Conservation (phyloP, 2,797 vertebrate species). For the Crossoptilon crossoptilon region DNA sequence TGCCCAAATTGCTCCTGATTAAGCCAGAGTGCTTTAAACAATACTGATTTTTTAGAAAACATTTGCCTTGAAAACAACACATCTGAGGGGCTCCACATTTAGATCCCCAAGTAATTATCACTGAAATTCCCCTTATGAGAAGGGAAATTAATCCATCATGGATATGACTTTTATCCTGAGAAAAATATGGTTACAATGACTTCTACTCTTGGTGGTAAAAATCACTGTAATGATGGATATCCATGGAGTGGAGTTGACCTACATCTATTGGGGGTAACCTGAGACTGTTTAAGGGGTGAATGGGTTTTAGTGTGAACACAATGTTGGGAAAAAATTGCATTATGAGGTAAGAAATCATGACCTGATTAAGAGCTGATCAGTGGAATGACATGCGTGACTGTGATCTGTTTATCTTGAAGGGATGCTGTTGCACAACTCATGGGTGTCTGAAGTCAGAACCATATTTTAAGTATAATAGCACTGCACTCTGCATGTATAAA, state of each 20-base stretch:
- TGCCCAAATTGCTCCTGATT: background rate
- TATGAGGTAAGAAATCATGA: background rate
- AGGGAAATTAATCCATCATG: background rate
- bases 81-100: background rate
- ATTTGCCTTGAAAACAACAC: background rate
- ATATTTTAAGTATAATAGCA: background rate
- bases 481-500: background rate
- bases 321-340: accelerated
- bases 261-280: accelerated
- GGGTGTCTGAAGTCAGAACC: background rate
- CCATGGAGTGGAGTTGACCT: background rate
- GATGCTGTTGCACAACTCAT: background rate
- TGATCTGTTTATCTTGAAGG: constrained; percentile 34
- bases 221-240: background rate
- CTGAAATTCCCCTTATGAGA: background rate
- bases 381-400: background rate
- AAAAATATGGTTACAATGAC: background rate
- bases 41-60: background rate
- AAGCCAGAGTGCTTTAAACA: background rate
- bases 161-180: background rate
- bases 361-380: constrained; percentile 11
- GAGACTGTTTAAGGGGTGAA: background rate
- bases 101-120: background rate
- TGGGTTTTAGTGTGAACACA: background rate
- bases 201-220: background rate